These are phyloP conservation scores for Microtus montanus DNA, from an alignment of 2,113 vertebrate species.

Conservation along the genomic window DNA sequence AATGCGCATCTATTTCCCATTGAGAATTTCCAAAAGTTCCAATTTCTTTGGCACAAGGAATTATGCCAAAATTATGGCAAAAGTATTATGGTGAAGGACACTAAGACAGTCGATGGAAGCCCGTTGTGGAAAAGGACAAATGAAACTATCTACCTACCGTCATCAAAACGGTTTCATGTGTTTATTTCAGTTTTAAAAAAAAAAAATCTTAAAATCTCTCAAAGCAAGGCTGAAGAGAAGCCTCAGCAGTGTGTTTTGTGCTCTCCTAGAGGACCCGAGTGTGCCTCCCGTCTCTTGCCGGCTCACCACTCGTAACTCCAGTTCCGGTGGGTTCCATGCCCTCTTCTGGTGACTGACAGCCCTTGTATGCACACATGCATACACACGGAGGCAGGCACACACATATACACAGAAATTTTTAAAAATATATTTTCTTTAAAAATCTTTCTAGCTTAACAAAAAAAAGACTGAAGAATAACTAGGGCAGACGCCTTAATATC, in stretches of 20 bases:
- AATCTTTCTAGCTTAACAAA: not conserved
- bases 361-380: not conserved
- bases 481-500: not conserved
- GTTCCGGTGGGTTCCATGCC: not conserved
- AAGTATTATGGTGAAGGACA: not conserved
- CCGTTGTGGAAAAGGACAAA: not conserved
- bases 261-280: not conserved
- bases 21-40: conserved; percentile 37
- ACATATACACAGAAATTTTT: too few species aligned
- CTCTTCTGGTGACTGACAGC: not conserved
- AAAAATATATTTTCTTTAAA: too few species aligned
- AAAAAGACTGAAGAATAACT: not conserved
- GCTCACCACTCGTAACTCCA: not conserved
- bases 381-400: not conserved
- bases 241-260: not conserved
- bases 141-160: not conserved
- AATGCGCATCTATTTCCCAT: not conserved
- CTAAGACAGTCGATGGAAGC: not conserved
- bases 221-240: not conserved
- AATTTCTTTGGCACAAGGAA: not conserved
- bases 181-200: not conserved
- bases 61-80: not conserved
- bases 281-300: not conserved
- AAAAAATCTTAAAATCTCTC: not conserved
- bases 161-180: not conserved